Evolutionary conservation across 2,888 invertebrate genomes (phyloP), one percentile per base, ranked within the genome.

Genomic region (Tetramorium bicarinatum): DNA sequence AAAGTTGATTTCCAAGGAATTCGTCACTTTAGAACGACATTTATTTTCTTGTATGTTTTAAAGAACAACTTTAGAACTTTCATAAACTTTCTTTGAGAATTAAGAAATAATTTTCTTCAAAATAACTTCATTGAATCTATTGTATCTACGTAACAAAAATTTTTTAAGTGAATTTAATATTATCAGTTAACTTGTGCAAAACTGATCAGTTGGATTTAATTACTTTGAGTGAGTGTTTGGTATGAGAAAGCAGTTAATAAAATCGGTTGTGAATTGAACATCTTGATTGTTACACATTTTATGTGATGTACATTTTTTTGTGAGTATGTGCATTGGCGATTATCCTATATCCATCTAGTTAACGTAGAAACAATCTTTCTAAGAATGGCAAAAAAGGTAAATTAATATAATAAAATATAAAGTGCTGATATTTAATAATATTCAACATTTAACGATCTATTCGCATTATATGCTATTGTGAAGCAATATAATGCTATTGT

Each of bases 351-450:
- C 47, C 15, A 61, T 15, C 18, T 15, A 72, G 3, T 8, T 71
- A 21, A 71, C 8, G 69, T n/a, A 56, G 9, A 76, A 34, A 77
- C 8, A 59, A 21, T 38, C 1, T 25, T 59, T 34, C 47, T 1
- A 72, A 59, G 34, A 3, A 80, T 80, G 79, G 79, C 79, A 13
- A 80, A 80, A 49, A 80, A 80, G 79, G 59, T 80, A 72, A 34
- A 80, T 9, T 38, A 34, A 29, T 34, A 34, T 7, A 29, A 44
- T 0, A 59, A 38, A n/a, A 59, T 59, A 21, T 13, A 25, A 54
- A 67, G 6, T 4, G 11, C 2, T 44, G 2, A 38, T 56, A 47
- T 59, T 79, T 38, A 38, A 25, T 6, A 1, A 34, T 44, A 34
- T 56, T 80, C 15, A 21, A 25, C 29, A 3, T 59, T 59, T 56